phyloP scores from a whole-genome alignment of 1,140 invertebrate genomes.

The Triops cancriformis region DNA sequence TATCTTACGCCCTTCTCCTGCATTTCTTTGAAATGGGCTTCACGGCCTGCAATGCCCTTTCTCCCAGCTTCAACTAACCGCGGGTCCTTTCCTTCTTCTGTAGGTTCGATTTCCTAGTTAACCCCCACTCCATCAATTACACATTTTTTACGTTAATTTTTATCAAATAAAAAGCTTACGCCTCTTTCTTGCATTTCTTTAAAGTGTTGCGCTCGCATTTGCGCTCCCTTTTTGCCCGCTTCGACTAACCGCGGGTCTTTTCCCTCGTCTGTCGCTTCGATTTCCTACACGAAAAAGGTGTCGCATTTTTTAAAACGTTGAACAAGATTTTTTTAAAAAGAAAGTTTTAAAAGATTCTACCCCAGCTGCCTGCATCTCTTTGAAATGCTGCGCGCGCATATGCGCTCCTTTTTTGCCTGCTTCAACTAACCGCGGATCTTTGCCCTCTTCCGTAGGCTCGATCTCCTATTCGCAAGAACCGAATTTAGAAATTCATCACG shows the following conservation, averaged over 20 bases:
- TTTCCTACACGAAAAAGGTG: slow-evolving; percentile 22
- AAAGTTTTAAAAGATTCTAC: background rate
- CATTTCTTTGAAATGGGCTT: slow-evolving; percentile 8
- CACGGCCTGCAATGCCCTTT: slow-evolving; percentile 17
- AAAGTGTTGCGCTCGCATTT: slow-evolving; percentile 8
- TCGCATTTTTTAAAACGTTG: no score
- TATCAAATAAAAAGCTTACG: background rate
- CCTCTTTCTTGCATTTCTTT: slow-evolving; percentile 17
- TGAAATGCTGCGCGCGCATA: slow-evolving; percentile 14
- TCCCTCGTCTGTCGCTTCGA: slow-evolving; percentile 7
- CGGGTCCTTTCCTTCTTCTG: slow-evolving; percentile 19
- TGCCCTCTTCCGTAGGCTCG: slow-evolving; percentile 22
- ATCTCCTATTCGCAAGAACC: background rate
- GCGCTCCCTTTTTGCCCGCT: slow-evolving; percentile 17
- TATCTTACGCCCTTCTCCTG: background rate
- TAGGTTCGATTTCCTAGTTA: slow-evolving; percentile 23
- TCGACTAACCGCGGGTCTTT: slow-evolving; percentile 18
- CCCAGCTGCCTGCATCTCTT: slow-evolving; percentile 21
- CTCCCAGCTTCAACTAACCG: slow-evolving; percentile 21
- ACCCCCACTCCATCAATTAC: no score
- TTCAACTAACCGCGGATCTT: slow-evolving; percentile 19
- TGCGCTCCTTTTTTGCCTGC: slow-evolving; percentile 18
- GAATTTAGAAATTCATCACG: background rate
- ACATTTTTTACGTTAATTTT: no score
- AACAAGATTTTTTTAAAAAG: background rate